Percentiles rank a stretch among this genome's conserved stretches.
phyloP scores from a whole-genome alignment of 2,797 vertebrate species.

The Heterohyrax brucei region DNA sequence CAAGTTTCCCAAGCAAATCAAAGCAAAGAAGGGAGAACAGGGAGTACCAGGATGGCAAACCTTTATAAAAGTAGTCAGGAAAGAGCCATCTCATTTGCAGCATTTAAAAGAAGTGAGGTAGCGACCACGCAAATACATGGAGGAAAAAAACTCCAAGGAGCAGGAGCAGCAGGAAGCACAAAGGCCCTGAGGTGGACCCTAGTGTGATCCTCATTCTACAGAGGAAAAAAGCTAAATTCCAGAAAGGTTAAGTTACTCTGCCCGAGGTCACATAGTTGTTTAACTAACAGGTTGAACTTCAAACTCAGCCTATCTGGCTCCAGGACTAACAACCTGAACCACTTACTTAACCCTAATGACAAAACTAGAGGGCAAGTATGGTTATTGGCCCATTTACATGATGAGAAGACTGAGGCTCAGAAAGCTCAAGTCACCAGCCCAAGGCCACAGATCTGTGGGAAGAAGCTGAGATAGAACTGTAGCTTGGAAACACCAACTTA shows the following conservation, averaged over 20 bases:
- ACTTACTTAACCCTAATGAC: neutral
- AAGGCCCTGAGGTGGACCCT: neutral
- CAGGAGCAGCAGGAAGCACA: neutral
- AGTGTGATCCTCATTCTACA: neutral
- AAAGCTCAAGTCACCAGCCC: neutral
- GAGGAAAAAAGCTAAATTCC: neutral
- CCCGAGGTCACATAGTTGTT: neutral
- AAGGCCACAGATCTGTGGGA: neutral
- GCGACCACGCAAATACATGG: accelerated
- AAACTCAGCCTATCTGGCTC: neutral
- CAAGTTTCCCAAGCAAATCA: conserved; percentile 6
- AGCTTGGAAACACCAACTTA: conserved; percentile 90
- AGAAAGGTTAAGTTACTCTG: neutral
- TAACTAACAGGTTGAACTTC: neutral
- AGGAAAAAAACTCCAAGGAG: neutral
- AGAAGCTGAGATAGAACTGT: neutral
- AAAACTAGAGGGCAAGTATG: neutral
- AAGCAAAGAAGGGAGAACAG: neutral
- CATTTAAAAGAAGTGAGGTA: neutral
- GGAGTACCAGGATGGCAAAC: neutral
- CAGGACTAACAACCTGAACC: neutral
- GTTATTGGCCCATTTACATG: neutral
- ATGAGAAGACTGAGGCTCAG: neutral
- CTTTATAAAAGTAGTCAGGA: neutral
- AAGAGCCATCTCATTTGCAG: neutral